These are phyloP conservation scores for Lutraria rhynchaena DNA, from an alignment of 1,140 invertebrate genomes.

Conservation along the genomic window DNA sequence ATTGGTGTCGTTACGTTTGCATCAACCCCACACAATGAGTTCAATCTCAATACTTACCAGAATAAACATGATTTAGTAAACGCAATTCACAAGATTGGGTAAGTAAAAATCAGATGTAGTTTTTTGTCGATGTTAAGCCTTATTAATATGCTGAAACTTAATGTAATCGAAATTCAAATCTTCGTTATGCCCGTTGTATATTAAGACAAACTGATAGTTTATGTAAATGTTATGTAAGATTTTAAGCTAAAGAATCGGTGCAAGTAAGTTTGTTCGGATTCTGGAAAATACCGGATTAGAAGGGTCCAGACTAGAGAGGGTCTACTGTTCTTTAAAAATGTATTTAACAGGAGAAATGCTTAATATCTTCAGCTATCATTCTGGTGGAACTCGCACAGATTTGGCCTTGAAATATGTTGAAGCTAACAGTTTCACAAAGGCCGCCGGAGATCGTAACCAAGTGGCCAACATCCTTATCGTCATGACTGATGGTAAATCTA, in stretches of 20 bases:
- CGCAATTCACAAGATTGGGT: slow-evolving; percentile 68
- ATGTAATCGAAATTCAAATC: too few relatives aligned
- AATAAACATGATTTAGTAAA: slow-evolving; percentile 58
- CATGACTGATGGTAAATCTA: slow-evolving; percentile 69
- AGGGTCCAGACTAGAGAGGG: too few relatives aligned
- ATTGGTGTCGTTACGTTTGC: slow-evolving; percentile 71
- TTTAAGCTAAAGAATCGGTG: too few relatives aligned
- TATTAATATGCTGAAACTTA: too few relatives aligned
- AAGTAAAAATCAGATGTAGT: slow-evolving; percentile 37
- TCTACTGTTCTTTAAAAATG: too few relatives aligned
- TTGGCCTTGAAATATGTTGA: slow-evolving; percentile 64
- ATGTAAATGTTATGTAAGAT: too few relatives aligned
- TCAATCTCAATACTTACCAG: slow-evolving; percentile 68
- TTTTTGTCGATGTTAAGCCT: too few relatives aligned
- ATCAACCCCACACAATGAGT: slow-evolving; percentile 63
- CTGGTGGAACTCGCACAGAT: slow-evolving; percentile 65
- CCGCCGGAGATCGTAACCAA: slow-evolving; percentile 62
- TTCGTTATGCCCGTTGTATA: background rate
- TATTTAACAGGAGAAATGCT: too few relatives aligned
- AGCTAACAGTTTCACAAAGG: slow-evolving; percentile 63
- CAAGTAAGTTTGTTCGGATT: too few relatives aligned
- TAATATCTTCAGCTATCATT: slow-evolving; percentile 27
- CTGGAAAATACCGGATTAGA: too few relatives aligned
- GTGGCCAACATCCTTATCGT: slow-evolving; percentile 71
- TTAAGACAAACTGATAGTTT: background rate